phyloP scores from a whole-genome alignment of 2,888 invertebrate species.

The Beris chalybata region DNA sequence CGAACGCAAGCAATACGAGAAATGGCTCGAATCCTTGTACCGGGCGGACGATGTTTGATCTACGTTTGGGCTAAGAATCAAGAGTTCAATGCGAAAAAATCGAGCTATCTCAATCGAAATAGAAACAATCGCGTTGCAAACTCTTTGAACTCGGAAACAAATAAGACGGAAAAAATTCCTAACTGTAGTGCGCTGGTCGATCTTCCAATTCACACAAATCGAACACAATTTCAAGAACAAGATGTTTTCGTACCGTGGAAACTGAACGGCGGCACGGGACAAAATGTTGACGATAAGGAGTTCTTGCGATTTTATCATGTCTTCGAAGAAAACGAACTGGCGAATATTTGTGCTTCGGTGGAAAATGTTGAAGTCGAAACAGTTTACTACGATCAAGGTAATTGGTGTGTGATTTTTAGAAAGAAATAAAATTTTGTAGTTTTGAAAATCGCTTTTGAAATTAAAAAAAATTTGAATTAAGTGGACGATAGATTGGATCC shows the following conservation, averaged over 20 bases:
- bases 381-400: constrained; percentile 93
- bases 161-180: constrained; percentile 41
- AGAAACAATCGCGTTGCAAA: constrained; percentile 51
- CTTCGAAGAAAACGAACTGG: constrained; percentile 82
- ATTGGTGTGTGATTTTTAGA: constrained; percentile 86
- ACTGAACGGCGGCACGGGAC: constrained; percentile 56
- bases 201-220: constrained; percentile 82
- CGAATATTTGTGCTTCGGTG: constrained; percentile 62
- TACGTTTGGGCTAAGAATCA: constrained; percentile 98
- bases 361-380: constrained; percentile 61
- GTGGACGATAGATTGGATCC: no score
- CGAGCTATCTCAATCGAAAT: constrained; percentile 70
- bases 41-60: constrained; percentile 76
- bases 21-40: constrained; percentile 72
- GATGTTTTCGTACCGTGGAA: constrained; percentile 98
- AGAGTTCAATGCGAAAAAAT: constrained; percentile 64
- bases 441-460: no score
- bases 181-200: constrained; percentile 36
- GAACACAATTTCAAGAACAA: constrained; percentile 85
- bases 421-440: constrained; percentile 52
- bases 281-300: constrained; percentile 48
- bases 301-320: constrained; percentile 91
- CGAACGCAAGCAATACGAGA: constrained; percentile 74
- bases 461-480: no score
- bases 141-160: constrained; percentile 40